A percentile compares a stretch with the other conserved stretches of the same genome.
These are phyloP conservation scores for Epizoanthus stellaris DNA, from an alignment of 92 coral and sea anemone genomes.

Conservation along the genomic window DNA sequence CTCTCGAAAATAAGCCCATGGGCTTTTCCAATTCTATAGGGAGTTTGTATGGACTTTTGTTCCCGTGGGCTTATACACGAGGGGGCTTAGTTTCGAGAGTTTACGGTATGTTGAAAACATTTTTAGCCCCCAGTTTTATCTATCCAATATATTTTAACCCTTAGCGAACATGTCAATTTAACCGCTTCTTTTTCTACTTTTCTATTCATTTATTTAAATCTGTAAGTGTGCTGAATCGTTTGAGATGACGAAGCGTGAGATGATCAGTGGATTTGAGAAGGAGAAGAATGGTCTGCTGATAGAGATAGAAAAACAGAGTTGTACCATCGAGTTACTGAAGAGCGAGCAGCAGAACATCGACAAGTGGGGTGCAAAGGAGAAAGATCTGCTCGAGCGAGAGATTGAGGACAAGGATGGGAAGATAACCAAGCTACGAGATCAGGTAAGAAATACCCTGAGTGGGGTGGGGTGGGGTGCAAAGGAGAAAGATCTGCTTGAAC, in stretches of 20 bases:
- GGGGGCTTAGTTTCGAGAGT: too few species aligned
- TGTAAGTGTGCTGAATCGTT: slow-evolving; percentile 6
- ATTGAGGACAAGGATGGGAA: slow-evolving; percentile 31
- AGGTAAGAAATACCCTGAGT: background rate
- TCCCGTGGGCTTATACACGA: too few species aligned
- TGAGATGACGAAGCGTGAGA: slow-evolving; percentile 29
- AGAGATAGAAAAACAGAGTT: slow-evolving; percentile 14
- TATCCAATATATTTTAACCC: too few species aligned
- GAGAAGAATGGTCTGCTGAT: slow-evolving; percentile 48
- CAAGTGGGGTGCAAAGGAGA: slow-evolving; percentile 42
- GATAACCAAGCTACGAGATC: slow-evolving; percentile 12
- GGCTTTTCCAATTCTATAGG: too few species aligned
- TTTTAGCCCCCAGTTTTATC: too few species aligned
- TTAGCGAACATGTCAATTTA: too few species aligned
- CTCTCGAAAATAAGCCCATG: too few species aligned
- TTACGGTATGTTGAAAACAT: too few species aligned
- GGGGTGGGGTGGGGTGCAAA: background rate
- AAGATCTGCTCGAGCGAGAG: slow-evolving; percentile 31
- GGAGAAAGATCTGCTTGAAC: too few species aligned
- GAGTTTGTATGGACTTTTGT: too few species aligned
- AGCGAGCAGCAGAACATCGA: slow-evolving; percentile 10
- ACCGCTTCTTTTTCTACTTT: too few species aligned
- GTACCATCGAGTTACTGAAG: slow-evolving; percentile 35
- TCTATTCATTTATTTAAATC: too few species aligned
- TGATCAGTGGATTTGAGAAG: slow-evolving; percentile 41